Conservation (phyloP, 2,797 vertebrate genomes). For the Bryconaethiops microstoma region DNA sequence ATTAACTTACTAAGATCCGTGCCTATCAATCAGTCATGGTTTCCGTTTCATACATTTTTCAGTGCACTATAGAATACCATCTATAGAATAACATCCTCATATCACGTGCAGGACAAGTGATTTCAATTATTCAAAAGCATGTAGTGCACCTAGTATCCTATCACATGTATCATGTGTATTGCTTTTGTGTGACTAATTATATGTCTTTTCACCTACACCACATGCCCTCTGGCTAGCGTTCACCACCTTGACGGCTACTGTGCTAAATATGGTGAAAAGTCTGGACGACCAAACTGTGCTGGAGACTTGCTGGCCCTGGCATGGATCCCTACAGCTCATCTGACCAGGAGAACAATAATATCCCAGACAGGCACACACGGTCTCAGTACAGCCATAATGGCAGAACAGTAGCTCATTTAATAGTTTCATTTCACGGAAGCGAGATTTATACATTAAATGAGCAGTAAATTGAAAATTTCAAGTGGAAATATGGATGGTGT, state of each 20-base stretch:
- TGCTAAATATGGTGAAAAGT: slow-evolving; percentile 66
- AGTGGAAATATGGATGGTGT: neutral
- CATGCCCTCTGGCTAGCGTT: slow-evolving; percentile 54
- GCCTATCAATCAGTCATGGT: neutral
- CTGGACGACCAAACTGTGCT: slow-evolving; percentile 63
- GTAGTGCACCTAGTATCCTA: neutral
- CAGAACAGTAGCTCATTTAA: slow-evolving; percentile 35
- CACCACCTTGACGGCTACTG: slow-evolving; percentile 55
- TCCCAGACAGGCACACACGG: slow-evolving; percentile 62
- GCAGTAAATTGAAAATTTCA: neutral
- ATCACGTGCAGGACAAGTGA: neutral
- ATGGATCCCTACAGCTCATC: slow-evolving; percentile 58
- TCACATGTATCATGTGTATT: neutral
- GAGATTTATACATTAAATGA: neutral
- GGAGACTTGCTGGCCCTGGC: slow-evolving; percentile 57
- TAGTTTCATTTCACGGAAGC: neutral
- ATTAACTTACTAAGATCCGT: neutral
- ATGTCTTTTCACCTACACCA: slow-evolving; percentile 8
- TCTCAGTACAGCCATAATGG: slow-evolving; percentile 60
- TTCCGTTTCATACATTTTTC: neutral
- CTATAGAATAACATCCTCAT: neutral
- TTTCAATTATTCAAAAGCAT: neutral
- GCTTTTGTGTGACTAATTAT: slow-evolving; percentile 11
- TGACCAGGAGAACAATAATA: slow-evolving; percentile 67
- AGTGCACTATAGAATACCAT: slow-evolving; percentile 2